Evolutionary conservation across 2,113 vertebrate genomes (phyloP), one percentile per base, ranked within the genome.

Genomic region (Gobius niger): DNA sequence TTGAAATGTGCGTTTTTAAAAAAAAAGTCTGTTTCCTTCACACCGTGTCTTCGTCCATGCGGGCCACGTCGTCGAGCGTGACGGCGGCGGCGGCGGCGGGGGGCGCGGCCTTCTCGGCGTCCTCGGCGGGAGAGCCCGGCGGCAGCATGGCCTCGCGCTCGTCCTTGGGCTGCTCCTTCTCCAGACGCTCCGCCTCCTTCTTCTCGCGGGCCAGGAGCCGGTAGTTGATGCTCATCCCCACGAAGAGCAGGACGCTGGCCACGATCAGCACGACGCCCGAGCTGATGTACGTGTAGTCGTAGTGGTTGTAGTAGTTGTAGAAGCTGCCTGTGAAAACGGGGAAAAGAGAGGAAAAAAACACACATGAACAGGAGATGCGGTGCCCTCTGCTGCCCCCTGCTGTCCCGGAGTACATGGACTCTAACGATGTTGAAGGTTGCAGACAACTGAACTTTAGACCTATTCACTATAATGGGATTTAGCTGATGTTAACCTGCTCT

Each of bases 171-270:
- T 93, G 90, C 0, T 85, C 70, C 44, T n/a, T 87, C 72, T 73
- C 88, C 0, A 60, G 83, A 65, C 69, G 89, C 77, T 92, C 90
- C 74, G 92, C 87, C 0, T 83, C 91, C 67, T 93, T 92, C 83
- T 79, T 92, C 82, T 99, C 96, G 60, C 80, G 90, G 0, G 91
- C 95, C 82, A 95, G 7, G 70, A 99, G 82, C 2, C n/a, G 92
- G 71, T 98, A 99, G 88, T 99, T 98, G 87, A 97, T 92, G 70
- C 95, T 94, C 96, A 98, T 99, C 15, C 95, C 96, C 0, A 95
- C 87, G 42, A 98, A 96, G 68, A 99, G 94, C 81, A 96, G 91
- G 68, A 96, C 12, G 11, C 96, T 95, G 0, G 95, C 62, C 0
- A 96, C 0, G 0, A 98, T 84, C 51, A 99, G 92, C 89, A 99